Evolutionary conservation across 2,797 vertebrate species (phyloP).

Genomic region (Lepus oiostolus): DNA sequence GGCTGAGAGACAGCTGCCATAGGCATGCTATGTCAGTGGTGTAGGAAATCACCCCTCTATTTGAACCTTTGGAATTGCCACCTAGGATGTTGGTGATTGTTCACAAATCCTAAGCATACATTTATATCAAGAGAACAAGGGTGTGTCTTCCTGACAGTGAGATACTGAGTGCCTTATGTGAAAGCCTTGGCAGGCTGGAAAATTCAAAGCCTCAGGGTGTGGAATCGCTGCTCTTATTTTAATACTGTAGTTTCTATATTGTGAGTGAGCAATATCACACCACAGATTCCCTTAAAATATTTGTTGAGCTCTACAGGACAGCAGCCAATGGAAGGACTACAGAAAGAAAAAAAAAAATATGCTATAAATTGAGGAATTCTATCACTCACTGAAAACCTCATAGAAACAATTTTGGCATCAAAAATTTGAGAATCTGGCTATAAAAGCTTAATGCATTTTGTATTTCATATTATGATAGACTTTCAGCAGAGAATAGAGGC

Average conservation of each 20-base stretch:
- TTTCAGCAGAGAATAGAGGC: constrained; percentile 1
- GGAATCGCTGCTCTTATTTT: neutral
- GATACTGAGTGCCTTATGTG: neutral
- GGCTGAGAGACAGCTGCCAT: neutral
- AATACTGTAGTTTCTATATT: neutral
- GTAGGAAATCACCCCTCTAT: neutral
- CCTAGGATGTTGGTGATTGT: neutral
- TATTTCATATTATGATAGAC: constrained; percentile 62
- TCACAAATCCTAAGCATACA: constrained; percentile 30
- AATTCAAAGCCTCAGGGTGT: neutral
- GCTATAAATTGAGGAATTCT: constrained; percentile 34
- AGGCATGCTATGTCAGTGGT: neutral
- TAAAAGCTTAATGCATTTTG: constrained; percentile 26
- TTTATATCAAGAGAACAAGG: constrained; percentile 44
- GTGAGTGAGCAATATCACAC: neutral
- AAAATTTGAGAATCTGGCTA: neutral
- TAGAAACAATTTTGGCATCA: constrained; percentile 43
- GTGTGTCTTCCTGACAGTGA: neutral
- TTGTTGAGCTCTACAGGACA: constrained; percentile 6
- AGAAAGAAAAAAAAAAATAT: neutral
- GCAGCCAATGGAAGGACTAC: neutral
- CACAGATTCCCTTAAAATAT: neutral
- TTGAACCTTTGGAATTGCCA: constrained; percentile 13
- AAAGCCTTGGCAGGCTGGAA: neutral
- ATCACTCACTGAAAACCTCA: constrained; percentile 55